Base-by-base conservation (phyloP, 2,797 vertebrate genomes). In the Naso thynnoides region DNA sequence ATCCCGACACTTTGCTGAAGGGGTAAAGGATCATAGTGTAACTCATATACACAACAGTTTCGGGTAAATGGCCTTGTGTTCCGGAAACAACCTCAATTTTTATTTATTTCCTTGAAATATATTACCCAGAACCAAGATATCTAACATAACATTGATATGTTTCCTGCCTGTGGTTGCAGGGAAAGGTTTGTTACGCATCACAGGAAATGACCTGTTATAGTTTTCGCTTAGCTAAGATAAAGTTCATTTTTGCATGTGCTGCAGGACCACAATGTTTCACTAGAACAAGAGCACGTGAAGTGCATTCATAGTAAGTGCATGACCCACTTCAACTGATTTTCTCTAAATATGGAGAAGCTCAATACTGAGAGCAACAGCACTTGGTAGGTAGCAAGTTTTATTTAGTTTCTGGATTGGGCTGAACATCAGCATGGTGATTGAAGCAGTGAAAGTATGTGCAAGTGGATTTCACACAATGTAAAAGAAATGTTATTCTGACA, bases 311-410 rank as follows among this genome's bases (percentile, higher is more conserved):
- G 26, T 18, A 2, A 13, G 7, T 42, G 1, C 24, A 33, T 26
- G 6, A 26, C 44, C 19, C 24, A 48, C 6, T 19, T 44, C 16
- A 7, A 10, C 8, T 47, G 8, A 5, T 49, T 45, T 2, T n/a
- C n/a, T 66, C 15, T 61, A 18, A 47, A 13, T 33, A 61, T 79
- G 68, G 49, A 45, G 5, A 23, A 60, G 16, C 9, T 13, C 6
- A 1, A 48, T 33, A 8, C 8, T 0, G 6, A 21, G 18, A 24
- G 33, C 23, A 29, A 47, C 52, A 15, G 3, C 54, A 47, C n/a
- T n/a, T 10, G 62, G 63, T 74, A 62, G 21, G 69, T 64, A 9
- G 2, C 47, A 33, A 26, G 14, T 48, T 58, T 47, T 44, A 27
- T 16, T 19, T 45, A 13, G 31, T 42, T 45, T 9, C 53, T 62